Percentiles rank a stretch among this genome's conserved stretches.
Conservation (phyloP, 1,140 invertebrate genomes). For the Holotrichia oblita region DNA sequence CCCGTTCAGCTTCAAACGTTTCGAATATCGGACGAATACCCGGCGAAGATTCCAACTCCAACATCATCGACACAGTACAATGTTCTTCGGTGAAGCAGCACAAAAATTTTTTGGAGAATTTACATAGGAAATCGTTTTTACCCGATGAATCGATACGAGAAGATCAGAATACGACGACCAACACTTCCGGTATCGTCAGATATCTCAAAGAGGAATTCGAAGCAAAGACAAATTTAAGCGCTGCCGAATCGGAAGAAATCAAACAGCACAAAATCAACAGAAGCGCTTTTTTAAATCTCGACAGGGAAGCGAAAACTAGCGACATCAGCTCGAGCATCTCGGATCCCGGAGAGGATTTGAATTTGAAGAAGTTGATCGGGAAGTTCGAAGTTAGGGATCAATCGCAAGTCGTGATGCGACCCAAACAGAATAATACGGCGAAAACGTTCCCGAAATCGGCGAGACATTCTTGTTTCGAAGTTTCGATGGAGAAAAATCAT, state of each 20-base stretch:
- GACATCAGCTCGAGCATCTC: conserved; percentile 47
- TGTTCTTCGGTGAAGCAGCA: conserved; percentile 70
- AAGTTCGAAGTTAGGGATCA: conserved; percentile 68
- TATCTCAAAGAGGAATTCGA: conserved; percentile 88
- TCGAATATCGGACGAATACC: conserved; percentile 60
- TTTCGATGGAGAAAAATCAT: conserved; percentile 49
- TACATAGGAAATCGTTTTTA: conserved; percentile 57
- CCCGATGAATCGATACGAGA: conserved; percentile 5
- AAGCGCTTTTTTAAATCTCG: conserved; percentile 55
- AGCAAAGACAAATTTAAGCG: conserved; percentile 70
- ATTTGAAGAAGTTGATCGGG: conserved; percentile 77
- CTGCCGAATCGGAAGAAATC: conserved; percentile 31
- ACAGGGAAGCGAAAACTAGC: conserved; percentile 59
- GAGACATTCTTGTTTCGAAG: conserved; percentile 58
- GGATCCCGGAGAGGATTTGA: conserved; percentile 70
- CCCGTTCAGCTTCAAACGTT: conserved; percentile 58
- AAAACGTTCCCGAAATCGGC: conserved; percentile 37
- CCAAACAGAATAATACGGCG: conserved; percentile 21
- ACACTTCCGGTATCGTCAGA: conserved; percentile 74
- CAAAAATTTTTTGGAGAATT: conserved; percentile 68
- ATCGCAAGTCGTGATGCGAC: conserved; percentile 57
- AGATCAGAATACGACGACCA: conserved; percentile 41
- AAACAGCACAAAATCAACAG: conserved; percentile 57
- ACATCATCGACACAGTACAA: conserved; percentile 64
- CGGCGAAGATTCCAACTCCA: conserved; percentile 62